Evolutionary conservation across 2,113 vertebrate species (phyloP).

Genomic region (Puffinus mauretanicus): DNA sequence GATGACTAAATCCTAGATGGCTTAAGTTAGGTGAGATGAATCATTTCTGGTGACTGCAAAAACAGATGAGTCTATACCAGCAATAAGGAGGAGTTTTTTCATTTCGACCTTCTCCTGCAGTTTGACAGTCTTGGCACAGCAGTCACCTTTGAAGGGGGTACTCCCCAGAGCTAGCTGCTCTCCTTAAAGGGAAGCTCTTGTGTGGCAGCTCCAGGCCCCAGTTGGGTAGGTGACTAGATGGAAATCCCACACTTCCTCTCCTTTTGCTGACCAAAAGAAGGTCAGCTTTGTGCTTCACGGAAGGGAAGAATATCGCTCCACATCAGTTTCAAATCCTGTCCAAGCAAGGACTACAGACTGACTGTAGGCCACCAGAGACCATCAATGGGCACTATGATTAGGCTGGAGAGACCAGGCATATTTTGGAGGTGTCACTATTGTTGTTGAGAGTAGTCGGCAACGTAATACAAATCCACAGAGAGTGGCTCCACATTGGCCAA

Average conservation of each 20-base stretch:
- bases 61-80: neutral
- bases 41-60: neutral
- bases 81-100: neutral
- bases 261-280: neutral
- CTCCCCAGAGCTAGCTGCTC: fast-evolving
- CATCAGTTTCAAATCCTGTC: neutral
- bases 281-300: neutral
- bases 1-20: neutral
- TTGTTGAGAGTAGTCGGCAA: neutral
- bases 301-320: neutral
- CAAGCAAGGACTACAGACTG: neutral
- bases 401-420: neutral
- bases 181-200: neutral
- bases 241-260: neutral
- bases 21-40: neutral
- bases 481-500: neutral
- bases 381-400: too few species aligned
- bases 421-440: neutral
- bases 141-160: neutral
- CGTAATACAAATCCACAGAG: fast-evolving
- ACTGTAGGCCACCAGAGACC: neutral
- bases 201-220: neutral
- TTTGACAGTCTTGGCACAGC: neutral
- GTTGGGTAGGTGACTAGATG: neutral
- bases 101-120: neutral